Percentiles rank a stretch among this genome's conserved stretches.
phyloP scores from a whole-genome alignment of 2,797 vertebrate species.

The Eptatretus atami region DNA sequence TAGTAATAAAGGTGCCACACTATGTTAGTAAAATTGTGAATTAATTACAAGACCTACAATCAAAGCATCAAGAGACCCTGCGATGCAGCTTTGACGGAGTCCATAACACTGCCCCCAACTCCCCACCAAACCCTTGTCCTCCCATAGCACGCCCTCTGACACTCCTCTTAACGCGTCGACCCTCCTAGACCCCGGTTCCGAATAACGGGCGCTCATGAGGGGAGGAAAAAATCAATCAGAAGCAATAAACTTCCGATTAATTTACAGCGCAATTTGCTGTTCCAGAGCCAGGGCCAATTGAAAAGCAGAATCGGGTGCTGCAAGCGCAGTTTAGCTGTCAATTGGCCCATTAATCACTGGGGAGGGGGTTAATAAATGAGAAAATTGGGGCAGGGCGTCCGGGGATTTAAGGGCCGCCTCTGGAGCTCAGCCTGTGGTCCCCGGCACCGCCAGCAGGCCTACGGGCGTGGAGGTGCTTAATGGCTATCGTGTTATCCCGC shows the following conservation, averaged over 20 bases:
- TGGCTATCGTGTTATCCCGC: no score
- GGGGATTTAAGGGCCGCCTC: conserved; percentile 3
- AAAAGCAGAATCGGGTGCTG: conserved; percentile 2
- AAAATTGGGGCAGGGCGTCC: conserved; percentile 5
- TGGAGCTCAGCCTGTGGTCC: background rate
- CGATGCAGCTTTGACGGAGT: no score
- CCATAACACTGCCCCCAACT: no score
- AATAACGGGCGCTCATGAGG: conserved; percentile 1
- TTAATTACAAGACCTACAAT: no score
- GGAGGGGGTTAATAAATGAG: conserved; percentile 5
- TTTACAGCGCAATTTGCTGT: conserved; percentile 5
- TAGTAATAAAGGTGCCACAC: no score
- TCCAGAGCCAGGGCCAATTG: background rate
- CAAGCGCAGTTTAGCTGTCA: conserved; percentile 4
- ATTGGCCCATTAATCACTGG: conserved; percentile 1
- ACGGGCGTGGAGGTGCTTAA: no score
- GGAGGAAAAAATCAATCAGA: conserved; percentile 5
- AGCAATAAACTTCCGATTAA: conserved; percentile 5
- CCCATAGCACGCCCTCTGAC: background rate
- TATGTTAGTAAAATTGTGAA: no score
- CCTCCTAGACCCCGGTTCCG: background rate
- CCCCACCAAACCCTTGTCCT: no score
- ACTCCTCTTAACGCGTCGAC: conserved; percentile 1
- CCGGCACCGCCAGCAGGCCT: background rate
- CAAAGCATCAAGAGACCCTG: no score